Evolutionary conservation across 2,888 invertebrate genomes (phyloP).

Genomic region (Andrena hattorfiana): DNA sequence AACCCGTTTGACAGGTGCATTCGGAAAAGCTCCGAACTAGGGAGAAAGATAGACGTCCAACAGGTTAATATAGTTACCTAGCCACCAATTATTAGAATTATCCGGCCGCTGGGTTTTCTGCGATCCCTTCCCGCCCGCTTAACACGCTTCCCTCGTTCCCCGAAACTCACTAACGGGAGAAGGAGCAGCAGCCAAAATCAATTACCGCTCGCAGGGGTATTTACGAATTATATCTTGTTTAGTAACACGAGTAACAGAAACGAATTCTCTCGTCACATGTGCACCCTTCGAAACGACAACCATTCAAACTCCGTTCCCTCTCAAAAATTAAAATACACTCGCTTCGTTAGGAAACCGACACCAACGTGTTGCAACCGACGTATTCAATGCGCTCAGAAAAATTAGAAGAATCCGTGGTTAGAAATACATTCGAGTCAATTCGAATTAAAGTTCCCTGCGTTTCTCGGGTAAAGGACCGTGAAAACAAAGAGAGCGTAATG

Average conservation of each 20-base stretch:
- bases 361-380: background rate
- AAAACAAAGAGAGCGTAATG: background rate
- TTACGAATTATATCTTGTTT: constrained; percentile 7
- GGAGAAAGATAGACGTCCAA: constrained; percentile 37
- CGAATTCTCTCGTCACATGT: background rate
- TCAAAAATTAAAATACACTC: background rate
- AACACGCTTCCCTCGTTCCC: background rate
- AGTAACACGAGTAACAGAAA: background rate
- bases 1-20: constrained; percentile 67
- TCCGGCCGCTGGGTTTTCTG: constrained; percentile 11
- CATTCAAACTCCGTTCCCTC: background rate
- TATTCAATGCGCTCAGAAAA: background rate
- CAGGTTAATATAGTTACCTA: constrained; percentile 56
- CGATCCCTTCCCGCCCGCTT: constrained; percentile 1
- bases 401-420: background rate
- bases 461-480: background rate
- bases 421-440: background rate
- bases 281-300: background rate
- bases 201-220: background rate
- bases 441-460: background rate
- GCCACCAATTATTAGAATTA: constrained; percentile 35
- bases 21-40: constrained; percentile 57
- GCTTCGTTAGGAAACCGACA: background rate
- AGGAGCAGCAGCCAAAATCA: background rate
- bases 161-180: background rate